These are phyloP conservation scores for Pantala flavescens DNA, from an alignment of 1,140 invertebrate species.

Conservation along the genomic window DNA sequence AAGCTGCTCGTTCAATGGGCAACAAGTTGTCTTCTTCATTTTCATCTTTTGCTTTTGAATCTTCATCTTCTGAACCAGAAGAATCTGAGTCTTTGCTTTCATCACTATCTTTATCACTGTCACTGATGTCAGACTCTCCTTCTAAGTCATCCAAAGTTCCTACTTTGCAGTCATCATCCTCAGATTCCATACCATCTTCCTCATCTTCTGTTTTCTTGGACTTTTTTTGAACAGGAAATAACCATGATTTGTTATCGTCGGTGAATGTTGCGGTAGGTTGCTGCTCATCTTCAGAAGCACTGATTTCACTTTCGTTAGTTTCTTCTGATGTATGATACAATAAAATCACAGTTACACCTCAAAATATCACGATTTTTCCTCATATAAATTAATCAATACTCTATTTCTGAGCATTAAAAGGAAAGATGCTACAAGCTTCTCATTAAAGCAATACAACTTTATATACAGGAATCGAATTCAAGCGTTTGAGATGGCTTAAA, in stretches of 20 bases:
- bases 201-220: conserved; percentile 24
- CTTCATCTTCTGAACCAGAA: conserved; percentile 14
- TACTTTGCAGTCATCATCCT: conserved; percentile 32
- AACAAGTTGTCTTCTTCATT: conserved; percentile 54
- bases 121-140: neutral
- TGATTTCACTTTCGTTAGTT: conserved; percentile 20
- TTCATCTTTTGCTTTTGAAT: conserved; percentile 31
- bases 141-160: conserved; percentile 13
- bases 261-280: conserved; percentile 22
- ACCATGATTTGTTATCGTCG: conserved; percentile 14
- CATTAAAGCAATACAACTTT: no score
- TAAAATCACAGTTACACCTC: neutral
- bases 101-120: neutral
- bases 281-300: conserved; percentile 23
- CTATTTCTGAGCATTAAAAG: neutral
- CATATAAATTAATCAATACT: neutral
- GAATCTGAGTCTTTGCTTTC: neutral
- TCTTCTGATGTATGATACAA: conserved; percentile 11
- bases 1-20: conserved; percentile 78
- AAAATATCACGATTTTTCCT: neutral
- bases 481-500: no score
- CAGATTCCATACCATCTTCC: conserved; percentile 37
- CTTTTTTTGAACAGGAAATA: conserved; percentile 17
- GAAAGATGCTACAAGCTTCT: no score
- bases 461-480: no score